A percentile compares a stretch with the other conserved stretches of the same genome.
Evolutionary conservation across 2,888 invertebrate species (phyloP).

Genomic region (Resseliella maxima): DNA sequence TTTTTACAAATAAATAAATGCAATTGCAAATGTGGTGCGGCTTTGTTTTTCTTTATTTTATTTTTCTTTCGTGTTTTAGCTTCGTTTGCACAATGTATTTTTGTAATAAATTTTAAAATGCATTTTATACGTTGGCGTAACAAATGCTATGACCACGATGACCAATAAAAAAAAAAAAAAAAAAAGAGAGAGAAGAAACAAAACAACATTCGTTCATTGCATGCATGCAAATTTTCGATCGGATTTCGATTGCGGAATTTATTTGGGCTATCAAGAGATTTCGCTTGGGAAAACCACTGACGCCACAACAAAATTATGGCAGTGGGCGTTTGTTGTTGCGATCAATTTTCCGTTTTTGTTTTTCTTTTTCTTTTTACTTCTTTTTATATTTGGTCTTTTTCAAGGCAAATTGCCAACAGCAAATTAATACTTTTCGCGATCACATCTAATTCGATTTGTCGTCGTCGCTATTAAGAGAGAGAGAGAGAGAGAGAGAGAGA

Average conservation of each 20-base stretch:
- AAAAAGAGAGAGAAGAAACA: too few species aligned
- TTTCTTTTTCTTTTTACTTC: too few species aligned
- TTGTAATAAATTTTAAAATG: not conserved
- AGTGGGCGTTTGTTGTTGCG: not conserved
- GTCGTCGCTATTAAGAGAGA: too few species aligned
- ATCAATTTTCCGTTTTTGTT: too few species aligned
- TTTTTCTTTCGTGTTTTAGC: not conserved
- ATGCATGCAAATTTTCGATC: not conserved
- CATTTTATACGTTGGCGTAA: conserved; percentile 26
- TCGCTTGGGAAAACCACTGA: not conserved
- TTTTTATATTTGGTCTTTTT: not conserved
- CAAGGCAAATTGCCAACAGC: not conserved
- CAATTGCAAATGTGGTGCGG: not conserved
- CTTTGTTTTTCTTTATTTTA: not conserved
- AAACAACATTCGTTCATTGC: too few species aligned
- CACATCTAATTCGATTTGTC: conserved; percentile 31
- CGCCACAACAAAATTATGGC: not conserved
- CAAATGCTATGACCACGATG: not conserved
- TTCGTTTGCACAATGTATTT: too few species aligned
- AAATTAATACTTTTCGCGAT: conserved; percentile 1
- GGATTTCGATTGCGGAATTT: not conserved
- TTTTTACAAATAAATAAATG: too few species aligned
- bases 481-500: not conserved
- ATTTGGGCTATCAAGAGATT: not conserved
- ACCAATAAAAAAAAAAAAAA: not conserved